These are phyloP conservation scores for Eulithis prunata DNA, from an alignment of 2,888 invertebrate species.

Conservation along the genomic window DNA sequence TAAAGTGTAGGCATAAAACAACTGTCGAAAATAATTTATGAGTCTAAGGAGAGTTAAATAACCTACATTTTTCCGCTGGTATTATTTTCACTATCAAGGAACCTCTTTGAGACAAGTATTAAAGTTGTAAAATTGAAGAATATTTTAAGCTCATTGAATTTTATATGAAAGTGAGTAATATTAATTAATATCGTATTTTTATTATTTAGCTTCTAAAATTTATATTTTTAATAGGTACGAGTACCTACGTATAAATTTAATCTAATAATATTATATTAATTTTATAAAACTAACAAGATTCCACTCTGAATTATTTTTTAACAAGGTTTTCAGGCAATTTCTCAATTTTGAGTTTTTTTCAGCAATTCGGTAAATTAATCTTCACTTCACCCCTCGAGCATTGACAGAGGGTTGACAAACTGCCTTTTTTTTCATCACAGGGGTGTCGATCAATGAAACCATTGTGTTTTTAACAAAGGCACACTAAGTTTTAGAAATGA, in stretches of 20 bases:
- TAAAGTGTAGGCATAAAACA: not conserved
- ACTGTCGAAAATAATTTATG: constrained; percentile 2
- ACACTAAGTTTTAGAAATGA: constrained; percentile 8
- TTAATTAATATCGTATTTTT: too few relatives aligned
- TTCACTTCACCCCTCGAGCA: constrained; percentile 21
- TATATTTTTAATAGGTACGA: too few relatives aligned
- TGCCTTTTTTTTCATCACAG: constrained; percentile 9
- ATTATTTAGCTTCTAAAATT: too few relatives aligned
- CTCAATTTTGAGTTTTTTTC: constrained; percentile 16
- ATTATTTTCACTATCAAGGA: too few relatives aligned
- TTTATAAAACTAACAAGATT: too few relatives aligned
- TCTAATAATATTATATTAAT: too few relatives aligned
- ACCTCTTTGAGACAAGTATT: too few relatives aligned
- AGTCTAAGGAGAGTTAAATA: not conserved
- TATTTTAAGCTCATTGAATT: too few relatives aligned
- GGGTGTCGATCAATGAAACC: constrained; percentile 7
- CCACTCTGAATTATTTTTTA: not conserved
- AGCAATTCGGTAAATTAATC: constrained; percentile 22
- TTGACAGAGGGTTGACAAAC: constrained; percentile 26
- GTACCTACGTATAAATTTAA: too few relatives aligned
- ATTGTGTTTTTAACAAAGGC: constrained; percentile 9
- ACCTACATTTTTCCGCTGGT: not conserved
- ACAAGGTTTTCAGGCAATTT: constrained; percentile 2
- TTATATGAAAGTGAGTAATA: too few relatives aligned
- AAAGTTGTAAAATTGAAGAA: too few relatives aligned